phyloP scores from a whole-genome alignment of 1,140 invertebrate species.

The Drosophila nikananu region DNA sequence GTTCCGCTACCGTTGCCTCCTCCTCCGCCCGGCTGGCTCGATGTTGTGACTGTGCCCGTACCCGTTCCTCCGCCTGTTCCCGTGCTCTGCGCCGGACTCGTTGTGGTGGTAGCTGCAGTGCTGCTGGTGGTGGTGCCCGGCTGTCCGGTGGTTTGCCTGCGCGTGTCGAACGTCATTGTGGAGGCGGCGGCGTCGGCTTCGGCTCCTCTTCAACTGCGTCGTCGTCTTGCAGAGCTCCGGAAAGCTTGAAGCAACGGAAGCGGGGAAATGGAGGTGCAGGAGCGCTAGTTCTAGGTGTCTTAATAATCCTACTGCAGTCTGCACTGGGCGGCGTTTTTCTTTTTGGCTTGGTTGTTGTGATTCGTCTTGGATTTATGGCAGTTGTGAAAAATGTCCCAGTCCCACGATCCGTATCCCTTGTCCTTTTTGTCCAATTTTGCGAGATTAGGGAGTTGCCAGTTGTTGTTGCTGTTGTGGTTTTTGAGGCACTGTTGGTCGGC shows the following conservation, averaged over 20 bases:
- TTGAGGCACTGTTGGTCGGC: constrained; percentile 74
- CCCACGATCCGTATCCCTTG: constrained; percentile 11
- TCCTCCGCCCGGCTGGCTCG: constrained; percentile 52
- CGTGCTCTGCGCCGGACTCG: constrained; percentile 51
- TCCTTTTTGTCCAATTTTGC: constrained; percentile 8
- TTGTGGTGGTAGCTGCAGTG: constrained; percentile 53
- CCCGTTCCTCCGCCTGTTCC: constrained; percentile 37
- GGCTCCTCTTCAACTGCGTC: constrained; percentile 7
- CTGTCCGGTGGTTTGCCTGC: constrained; percentile 68
- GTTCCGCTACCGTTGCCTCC: constrained; percentile 41
- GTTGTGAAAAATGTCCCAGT: constrained; percentile 58
- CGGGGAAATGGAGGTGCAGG: constrained; percentile 9
- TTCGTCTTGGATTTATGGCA: constrained; percentile 57
- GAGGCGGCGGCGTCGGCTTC: constrained; percentile 6
- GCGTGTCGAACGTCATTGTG: constrained; percentile 82
- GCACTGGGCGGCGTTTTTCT: constrained; percentile 71
- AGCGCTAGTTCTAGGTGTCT: constrained; percentile 23
- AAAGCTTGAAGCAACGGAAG: neutral
- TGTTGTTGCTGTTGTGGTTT: constrained; percentile 36
- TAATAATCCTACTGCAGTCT: constrained; percentile 65
- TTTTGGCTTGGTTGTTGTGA: constrained; percentile 54
- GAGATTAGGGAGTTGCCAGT: constrained; percentile 42
- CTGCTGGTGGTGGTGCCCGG: constrained; percentile 61
- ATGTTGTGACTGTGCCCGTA: constrained; percentile 46
- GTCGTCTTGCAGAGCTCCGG: constrained; percentile 16